Base-by-base conservation (phyloP, 2,797 vertebrate genomes). In the Enteromius fasciolatus region DNA sequence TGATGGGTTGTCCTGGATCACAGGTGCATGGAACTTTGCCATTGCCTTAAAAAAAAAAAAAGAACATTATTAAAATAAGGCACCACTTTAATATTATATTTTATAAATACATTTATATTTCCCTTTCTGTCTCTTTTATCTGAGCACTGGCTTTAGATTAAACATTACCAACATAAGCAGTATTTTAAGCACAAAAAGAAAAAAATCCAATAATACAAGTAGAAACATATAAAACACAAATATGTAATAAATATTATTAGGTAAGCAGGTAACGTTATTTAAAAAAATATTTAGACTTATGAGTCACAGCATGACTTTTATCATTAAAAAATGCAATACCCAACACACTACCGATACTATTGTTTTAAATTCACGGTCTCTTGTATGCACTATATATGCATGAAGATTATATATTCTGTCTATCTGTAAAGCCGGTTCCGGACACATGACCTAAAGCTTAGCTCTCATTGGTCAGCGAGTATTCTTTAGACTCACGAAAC, bases 1-100 rank as follows among this genome's bases (percentile, higher is more conserved):
- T 0, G 96, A 96, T 0, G 97, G 97, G 88, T 99, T 99, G 92
- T 99, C 98, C 94, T 99, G 97, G 92, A 99, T 99, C 90, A 97
- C 97, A 0, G 98, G 98, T 1, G 98, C 96, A 86, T 97, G 89
- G 85, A 99, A 99, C 92, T 97, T 98, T 0, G 97, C 97, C 98
- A 99, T 99, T 85, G 91, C 91, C 92, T 87, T 3, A n/a, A n/a
- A 39, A 41, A 77, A 70, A 61, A 36, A 14, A 36, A 11, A 48
- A 18, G 8, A 11, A 10, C 3, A 36, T 10, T n/a, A 48, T 18
- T 46, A 36, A 67, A 20, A 48, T 46, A n/a, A 23, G 5, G 2
- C 20, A 76, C 7, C 7, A 36, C 39, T 4, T 46, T 8, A 67
- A 66, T 11, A 1, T 9, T 48, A 46, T 10, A 68, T 68, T 23